phyloP scores from a whole-genome alignment of 2,113 vertebrate genomes.

The Notothenia rossii region DNA sequence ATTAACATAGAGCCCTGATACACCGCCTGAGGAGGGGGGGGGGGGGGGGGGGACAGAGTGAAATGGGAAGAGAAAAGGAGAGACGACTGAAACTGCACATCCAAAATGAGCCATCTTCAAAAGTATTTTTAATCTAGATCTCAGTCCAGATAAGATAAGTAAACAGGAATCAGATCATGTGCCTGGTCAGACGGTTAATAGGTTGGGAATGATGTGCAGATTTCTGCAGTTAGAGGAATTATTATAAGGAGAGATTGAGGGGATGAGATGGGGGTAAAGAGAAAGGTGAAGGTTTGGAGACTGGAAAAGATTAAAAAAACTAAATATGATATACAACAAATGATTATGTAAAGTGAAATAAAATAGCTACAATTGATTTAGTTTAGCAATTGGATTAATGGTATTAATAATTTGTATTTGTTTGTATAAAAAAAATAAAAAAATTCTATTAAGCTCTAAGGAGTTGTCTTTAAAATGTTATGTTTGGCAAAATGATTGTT shows the following conservation, averaged over 20 bases:
- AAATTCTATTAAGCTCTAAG: too few species aligned
- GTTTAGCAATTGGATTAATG: too few species aligned
- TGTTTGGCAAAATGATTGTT: too few species aligned
- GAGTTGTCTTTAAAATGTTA: too few species aligned
- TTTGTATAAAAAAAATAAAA: too few species aligned
- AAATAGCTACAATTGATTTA: too few species aligned
- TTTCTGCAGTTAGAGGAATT: neutral
- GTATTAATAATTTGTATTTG: too few species aligned
- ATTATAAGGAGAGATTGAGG: constrained; percentile 1
- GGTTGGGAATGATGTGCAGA: neutral
- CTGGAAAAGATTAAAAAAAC: neutral
- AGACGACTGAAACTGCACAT: constrained; percentile 43
- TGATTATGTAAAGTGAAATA: too few species aligned
- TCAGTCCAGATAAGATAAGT: constrained; percentile 14
- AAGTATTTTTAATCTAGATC: constrained; percentile 32
- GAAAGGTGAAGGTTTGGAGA: neutral
- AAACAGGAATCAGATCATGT: constrained; percentile 18
- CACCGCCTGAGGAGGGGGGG: constrained; percentile 71
- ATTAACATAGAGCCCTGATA: constrained; percentile 92
- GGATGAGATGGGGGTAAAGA: neutral
- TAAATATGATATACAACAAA: neutral
- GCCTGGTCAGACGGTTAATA: neutral
- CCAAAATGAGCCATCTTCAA: constrained; percentile 36
- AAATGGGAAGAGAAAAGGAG: constrained; percentile 45
- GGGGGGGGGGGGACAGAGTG: constrained; percentile 14